A percentile compares a stretch with the other conserved stretches of the same genome.
Evolutionary conservation across 92 coral and sea anemone species (phyloP).

Genomic region (Galaxea fascicularis): DNA sequence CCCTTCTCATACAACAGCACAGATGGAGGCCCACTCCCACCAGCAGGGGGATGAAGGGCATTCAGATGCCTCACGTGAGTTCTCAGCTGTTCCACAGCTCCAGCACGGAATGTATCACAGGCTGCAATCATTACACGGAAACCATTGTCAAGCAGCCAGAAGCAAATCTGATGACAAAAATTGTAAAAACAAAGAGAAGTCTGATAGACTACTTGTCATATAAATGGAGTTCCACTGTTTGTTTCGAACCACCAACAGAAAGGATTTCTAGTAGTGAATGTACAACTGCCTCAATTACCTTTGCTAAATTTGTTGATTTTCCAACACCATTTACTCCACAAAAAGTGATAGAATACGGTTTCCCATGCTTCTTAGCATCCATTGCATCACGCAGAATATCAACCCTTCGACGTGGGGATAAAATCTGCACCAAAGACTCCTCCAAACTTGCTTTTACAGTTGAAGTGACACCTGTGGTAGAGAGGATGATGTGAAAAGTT

Average conservation of each 20-base stretch:
- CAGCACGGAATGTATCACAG: slow-evolving; percentile 99
- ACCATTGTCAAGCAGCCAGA: slow-evolving; percentile 95
- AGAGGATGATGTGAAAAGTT: neutral
- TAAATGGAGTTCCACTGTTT: too few relatives aligned
- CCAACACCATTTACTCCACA: slow-evolving; percentile 99
- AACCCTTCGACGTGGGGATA: slow-evolving; percentile 91
- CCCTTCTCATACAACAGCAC: slow-evolving; percentile 98
- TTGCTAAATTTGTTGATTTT: slow-evolving; percentile 95
- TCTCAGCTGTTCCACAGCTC: slow-evolving; percentile 98
- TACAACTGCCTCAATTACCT: slow-evolving; percentile 52
- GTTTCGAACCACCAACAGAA: too few relatives aligned
- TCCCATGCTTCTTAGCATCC: slow-evolving; percentile 87
- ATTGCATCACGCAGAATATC: slow-evolving; percentile 97
- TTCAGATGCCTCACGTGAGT: slow-evolving; percentile 97
- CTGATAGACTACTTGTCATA: too few relatives aligned
- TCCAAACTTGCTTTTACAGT: slow-evolving; percentile 95
- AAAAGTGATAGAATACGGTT: slow-evolving; percentile 89
- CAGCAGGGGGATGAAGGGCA: slow-evolving; percentile 92
- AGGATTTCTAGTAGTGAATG: neutral
- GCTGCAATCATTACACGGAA: slow-evolving; percentile 99
- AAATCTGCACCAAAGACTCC: slow-evolving; percentile 94
- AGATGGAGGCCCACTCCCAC: slow-evolving; percentile 90
- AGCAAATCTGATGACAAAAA: slow-evolving; percentile 76
- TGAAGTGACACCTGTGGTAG: slow-evolving; percentile 82
- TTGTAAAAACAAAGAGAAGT: too few relatives aligned